phyloP scores from a whole-genome alignment of 1,140 invertebrate genomes.

The Aphelinus atriplicis region DNA sequence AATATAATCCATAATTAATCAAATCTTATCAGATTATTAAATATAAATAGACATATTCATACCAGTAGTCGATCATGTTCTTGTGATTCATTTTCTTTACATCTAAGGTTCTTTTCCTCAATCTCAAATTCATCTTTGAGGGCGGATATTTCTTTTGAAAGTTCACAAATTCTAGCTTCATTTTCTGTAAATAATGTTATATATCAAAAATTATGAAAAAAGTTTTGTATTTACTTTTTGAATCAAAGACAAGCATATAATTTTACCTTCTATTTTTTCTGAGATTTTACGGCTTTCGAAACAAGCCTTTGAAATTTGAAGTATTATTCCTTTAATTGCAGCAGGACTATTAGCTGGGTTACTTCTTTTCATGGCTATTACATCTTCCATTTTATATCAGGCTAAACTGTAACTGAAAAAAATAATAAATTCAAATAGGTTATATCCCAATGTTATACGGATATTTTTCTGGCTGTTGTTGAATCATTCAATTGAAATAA shows the following conservation, averaged over 20 bases:
- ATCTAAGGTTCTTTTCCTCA: slow-evolving; percentile 29
- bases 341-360: slow-evolving; percentile 26
- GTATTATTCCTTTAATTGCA: slow-evolving; percentile 28
- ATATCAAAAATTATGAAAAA: slow-evolving; percentile 1
- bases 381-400: background rate
- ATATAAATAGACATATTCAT: background rate
- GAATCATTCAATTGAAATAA: too few species aligned
- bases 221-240: background rate
- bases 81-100: slow-evolving; percentile 19
- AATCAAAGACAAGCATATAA: background rate
- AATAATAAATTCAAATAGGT: too few species aligned
- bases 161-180: slow-evolving; percentile 9
- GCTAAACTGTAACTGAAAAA: too few species aligned
- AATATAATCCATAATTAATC: too few species aligned
- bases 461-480: too few species aligned
- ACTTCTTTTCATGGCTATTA: slow-evolving; percentile 6
- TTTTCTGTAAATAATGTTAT: slow-evolving; percentile 24
- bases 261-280: slow-evolving; percentile 29
- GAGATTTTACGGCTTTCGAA: slow-evolving; percentile 25
- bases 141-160: slow-evolving; percentile 20
- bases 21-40: background rate
- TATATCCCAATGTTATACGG: too few species aligned
- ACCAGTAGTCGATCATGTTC: slow-evolving; percentile 22
- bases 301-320: slow-evolving; percentile 20
- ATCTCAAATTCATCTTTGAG: slow-evolving; percentile 30